Conservation (phyloP, 2,113 vertebrate genomes). For the Ptilorrhoa leucosticta region DNA sequence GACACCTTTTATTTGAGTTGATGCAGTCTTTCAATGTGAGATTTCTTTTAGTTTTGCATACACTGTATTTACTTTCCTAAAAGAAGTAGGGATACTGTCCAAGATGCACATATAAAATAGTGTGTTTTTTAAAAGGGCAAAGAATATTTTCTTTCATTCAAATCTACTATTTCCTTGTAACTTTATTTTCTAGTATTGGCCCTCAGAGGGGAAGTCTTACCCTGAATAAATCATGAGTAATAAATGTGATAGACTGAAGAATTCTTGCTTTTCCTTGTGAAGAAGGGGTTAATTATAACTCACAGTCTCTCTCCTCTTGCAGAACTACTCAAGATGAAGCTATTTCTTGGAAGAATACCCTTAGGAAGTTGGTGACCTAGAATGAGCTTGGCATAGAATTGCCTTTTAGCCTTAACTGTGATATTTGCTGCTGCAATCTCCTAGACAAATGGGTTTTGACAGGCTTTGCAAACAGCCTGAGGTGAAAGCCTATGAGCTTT, state of each 20-base stretch:
- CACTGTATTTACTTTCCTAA: neutral
- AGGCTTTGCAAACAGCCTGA: conserved; percentile 35
- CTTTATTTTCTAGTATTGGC: neutral
- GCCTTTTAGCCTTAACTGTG: conserved; percentile 33
- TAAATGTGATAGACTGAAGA: neutral
- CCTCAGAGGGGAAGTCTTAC: neutral
- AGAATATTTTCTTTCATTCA: neutral
- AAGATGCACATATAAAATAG: neutral
- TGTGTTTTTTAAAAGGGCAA: neutral
- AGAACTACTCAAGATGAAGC: conserved; percentile 26
- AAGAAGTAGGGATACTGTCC: neutral
- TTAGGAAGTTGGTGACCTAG: conserved; percentile 59
- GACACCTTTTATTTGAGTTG: neutral
- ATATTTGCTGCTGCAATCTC: neutral
- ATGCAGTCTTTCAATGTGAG: neutral
- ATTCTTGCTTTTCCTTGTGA: neutral
- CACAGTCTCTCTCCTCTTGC: neutral
- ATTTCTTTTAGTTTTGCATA: neutral
- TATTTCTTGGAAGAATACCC: conserved; percentile 59
- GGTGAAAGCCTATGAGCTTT: neutral
- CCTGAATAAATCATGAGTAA: neutral
- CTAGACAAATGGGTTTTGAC: conserved; percentile 34
- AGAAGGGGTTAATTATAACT: conserved; percentile 19
- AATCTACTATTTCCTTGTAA: neutral
- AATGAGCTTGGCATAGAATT: conserved; percentile 49